A percentile compares a stretch with the other conserved stretches of the same genome.
Evolutionary conservation across 2,113 vertebrate genomes (phyloP).

Genomic region (Rhineura floridana): DNA sequence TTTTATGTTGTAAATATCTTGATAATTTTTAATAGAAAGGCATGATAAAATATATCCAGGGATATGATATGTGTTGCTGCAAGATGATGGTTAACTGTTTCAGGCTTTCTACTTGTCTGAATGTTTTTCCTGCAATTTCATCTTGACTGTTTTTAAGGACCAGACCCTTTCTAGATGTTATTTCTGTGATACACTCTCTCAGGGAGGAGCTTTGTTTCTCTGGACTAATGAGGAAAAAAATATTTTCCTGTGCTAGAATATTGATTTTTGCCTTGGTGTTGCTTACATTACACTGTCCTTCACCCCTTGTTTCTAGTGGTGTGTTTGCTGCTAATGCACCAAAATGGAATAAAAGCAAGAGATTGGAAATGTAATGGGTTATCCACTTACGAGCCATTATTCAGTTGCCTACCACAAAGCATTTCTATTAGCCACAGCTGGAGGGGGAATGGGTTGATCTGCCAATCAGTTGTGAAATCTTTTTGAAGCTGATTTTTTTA

Average conservation of each 20-base stretch:
- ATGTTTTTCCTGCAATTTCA: neutral
- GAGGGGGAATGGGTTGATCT: too few relatives aligned
- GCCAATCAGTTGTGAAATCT: too few relatives aligned
- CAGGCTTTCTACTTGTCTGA: neutral
- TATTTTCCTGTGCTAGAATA: neutral
- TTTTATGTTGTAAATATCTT: neutral
- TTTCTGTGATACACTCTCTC: neutral
- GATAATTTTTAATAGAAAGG: neutral
- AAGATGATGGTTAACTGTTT: constrained; percentile 24
- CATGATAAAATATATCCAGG: neutral
- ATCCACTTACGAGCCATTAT: neutral
- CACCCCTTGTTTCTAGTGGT: neutral
- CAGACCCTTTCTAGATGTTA: constrained; percentile 12
- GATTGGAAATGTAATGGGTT: neutral
- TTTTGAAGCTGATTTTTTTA: too few relatives aligned
- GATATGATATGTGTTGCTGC: constrained; percentile 15
- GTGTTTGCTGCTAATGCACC: neutral
- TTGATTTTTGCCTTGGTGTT: constrained; percentile 14
- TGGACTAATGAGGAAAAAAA: constrained; percentile 33
- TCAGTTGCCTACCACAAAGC: too few relatives aligned
- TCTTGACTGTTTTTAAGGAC: neutral
- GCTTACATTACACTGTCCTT: neutral
- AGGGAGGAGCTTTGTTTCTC: constrained; percentile 16
- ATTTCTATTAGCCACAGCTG: too few relatives aligned
- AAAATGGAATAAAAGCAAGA: neutral